Evolutionary conservation across 2,888 invertebrate species (phyloP), one percentile per base, ranked within the genome.

Genomic region (Zele albiditarsus): DNA sequence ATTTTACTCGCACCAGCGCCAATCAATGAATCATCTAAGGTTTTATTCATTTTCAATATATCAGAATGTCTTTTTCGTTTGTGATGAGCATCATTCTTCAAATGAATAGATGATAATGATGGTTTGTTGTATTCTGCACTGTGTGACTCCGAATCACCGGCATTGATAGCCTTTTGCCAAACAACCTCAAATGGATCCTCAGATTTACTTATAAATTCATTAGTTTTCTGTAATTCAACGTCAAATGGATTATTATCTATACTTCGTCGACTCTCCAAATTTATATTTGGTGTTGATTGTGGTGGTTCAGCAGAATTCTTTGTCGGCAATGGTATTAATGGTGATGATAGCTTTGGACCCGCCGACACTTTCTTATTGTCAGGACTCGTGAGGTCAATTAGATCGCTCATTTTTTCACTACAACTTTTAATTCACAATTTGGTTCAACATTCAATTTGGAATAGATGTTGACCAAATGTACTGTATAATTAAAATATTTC

Each of bases 231-330:
- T 16, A 85, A 77, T 0, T 84, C 83, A 72, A 77, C 79, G 73
- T 89, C 89, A 72, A 89, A 89, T 0, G 89, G 89, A 82, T 89
- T 89, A 65, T 87, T 86, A 4, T 84, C 85, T 0, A 84, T 77
- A 23, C 82, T 82, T n/a, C 80, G 81, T n/a, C 82, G 82, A 33
- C 38, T 23, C 71, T 82, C 82, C 23, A 65, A 72, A 46, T 58
- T 60, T 1, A 60, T 63, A 4, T 20, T 66, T n/a, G 78, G 28
- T 6, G 46, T 31, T n/a, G n/a, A n/a, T 12, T 42, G 66, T 31
- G 16, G 31, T 1, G 14, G 3, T 49, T 73, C 76, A 16, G 31
- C 70, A n/a, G 78, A 71, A 31, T 31, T 16, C 8, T 68, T 58
- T 28, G 71, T 33, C 1, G 86, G 85, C n/a, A 71, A 75, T 6